phyloP scores from a whole-genome alignment of 2,113 vertebrate species.

The Xyrauchen texanus region DNA sequence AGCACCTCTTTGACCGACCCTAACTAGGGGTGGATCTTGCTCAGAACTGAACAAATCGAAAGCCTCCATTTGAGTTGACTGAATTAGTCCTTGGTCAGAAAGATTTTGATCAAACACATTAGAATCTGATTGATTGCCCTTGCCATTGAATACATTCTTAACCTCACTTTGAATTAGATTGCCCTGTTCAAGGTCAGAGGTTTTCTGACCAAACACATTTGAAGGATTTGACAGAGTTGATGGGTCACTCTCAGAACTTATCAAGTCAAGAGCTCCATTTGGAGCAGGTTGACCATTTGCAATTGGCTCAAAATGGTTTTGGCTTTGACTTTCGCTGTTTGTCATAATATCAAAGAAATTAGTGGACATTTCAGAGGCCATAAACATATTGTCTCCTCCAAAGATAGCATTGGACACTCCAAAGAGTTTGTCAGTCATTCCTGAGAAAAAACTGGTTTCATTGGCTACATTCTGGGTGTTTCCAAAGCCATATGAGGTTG shows the following conservation, averaged over 20 bases:
- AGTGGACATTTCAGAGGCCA: neutral
- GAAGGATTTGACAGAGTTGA: slow-evolving; percentile 6
- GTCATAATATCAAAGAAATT: slow-evolving; percentile 17
- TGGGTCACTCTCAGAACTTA: neutral
- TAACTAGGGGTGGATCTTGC: neutral
- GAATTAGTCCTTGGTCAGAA: neutral
- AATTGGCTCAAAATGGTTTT: slow-evolving; percentile 36
- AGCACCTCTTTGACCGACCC: neutral
- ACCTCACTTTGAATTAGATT: slow-evolving; percentile 25
- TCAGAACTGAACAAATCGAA: slow-evolving; percentile 68
- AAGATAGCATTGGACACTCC: slow-evolving; percentile 35
- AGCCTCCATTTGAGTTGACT: neutral
- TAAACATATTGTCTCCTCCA: slow-evolving; percentile 16
- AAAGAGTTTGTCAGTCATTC: slow-evolving; percentile 28
- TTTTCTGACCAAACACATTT: slow-evolving; percentile 8
- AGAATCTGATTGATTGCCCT: neutral
- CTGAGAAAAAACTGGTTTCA: neutral
- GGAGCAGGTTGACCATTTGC: neutral
- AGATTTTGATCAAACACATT: neutral
- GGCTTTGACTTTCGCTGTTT: slow-evolving; percentile 13
- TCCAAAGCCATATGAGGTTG: neutral
- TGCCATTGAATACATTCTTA: neutral
- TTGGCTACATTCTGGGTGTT: neutral
- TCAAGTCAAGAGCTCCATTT: slow-evolving; percentile 11
- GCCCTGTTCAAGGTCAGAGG: neutral